phyloP scores from a whole-genome alignment of 1,140 invertebrate species.

The Drosophila sucinea region DNA sequence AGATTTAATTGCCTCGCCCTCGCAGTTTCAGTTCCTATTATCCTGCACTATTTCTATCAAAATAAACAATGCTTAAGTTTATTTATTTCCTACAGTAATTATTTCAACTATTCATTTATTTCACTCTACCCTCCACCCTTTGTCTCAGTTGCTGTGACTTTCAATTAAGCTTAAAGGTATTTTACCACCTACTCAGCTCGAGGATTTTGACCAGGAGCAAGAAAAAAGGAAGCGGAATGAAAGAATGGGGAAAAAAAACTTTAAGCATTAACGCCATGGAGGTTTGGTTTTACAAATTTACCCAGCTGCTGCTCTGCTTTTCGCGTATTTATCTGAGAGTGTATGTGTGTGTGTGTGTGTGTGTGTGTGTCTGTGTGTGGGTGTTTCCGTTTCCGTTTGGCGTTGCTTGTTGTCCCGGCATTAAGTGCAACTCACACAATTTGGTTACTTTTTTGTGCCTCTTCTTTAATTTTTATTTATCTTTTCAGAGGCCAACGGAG shows the following conservation, averaged over 20 bases:
- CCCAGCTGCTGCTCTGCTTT: neutral
- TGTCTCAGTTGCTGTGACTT: neutral
- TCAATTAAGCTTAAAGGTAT: slow-evolving; percentile 5
- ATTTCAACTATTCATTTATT: neutral
- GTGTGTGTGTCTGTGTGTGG: slow-evolving; percentile 7
- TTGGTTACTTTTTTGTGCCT: slow-evolving; percentile 6
- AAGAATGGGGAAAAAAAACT: neutral
- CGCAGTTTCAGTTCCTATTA: no score
- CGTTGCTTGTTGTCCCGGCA: slow-evolving; percentile 14
- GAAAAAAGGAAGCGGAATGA: neutral
- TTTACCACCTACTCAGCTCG: neutral
- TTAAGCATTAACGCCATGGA: neutral
- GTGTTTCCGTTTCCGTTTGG: slow-evolving; percentile 38
- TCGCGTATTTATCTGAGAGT: neutral
- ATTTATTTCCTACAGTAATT: neutral
- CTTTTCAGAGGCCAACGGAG: slow-evolving; percentile 17
- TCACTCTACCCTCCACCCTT: neutral
- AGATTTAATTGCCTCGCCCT: no score
- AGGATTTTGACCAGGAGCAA: neutral
- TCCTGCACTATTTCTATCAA: no score
- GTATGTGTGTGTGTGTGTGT: neutral
- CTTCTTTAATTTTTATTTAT: slow-evolving; percentile 57
- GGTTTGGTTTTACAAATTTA: slow-evolving; percentile 21
- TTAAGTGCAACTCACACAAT: slow-evolving; percentile 29
- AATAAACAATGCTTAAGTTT: neutral